phyloP scores from a whole-genome alignment of 2,797 vertebrate species.

The Enteromius anoplus region DNA sequence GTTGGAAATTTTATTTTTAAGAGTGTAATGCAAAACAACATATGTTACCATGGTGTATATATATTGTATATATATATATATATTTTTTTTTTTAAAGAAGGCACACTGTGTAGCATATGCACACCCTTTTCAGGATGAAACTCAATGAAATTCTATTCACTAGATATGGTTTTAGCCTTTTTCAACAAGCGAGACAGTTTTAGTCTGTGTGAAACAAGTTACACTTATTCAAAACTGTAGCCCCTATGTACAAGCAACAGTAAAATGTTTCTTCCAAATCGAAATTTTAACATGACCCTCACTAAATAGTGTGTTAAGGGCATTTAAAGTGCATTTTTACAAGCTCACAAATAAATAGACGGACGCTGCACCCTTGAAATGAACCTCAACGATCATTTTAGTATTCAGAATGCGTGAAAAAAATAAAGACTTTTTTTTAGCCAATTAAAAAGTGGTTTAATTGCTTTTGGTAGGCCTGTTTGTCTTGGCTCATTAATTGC shows the following conservation, averaged over 20 bases:
- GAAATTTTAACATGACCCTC: neutral
- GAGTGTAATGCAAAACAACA: neutral
- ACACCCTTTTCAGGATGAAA: neutral
- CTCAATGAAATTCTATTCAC: neutral
- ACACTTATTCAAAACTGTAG: neutral
- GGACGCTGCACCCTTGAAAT: conserved; percentile 6
- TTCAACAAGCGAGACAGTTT: neutral
- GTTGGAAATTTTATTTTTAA: too few species aligned
- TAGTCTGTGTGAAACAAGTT: neutral
- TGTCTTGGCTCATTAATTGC: conserved; percentile 52
- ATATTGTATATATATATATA: too few species aligned
- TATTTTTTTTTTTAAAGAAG: neutral
- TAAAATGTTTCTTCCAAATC: neutral
- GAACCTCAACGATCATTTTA: conserved; percentile 37
- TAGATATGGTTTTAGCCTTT: neutral
- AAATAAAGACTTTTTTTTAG: conserved; percentile 43
- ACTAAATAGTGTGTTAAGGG: neutral
- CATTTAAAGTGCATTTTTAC: neutral
- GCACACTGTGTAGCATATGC: neutral
- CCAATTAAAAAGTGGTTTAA: conserved; percentile 55
- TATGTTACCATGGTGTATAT: neutral
- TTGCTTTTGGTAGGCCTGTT: conserved; percentile 52
- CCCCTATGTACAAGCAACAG: neutral
- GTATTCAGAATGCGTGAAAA: conserved; percentile 22
- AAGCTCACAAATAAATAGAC: conserved; percentile 15